Evolutionary conservation across 2,888 invertebrate species (phyloP), one percentile per base, ranked within the genome.

Genomic region (Drosophila algonquin): DNA sequence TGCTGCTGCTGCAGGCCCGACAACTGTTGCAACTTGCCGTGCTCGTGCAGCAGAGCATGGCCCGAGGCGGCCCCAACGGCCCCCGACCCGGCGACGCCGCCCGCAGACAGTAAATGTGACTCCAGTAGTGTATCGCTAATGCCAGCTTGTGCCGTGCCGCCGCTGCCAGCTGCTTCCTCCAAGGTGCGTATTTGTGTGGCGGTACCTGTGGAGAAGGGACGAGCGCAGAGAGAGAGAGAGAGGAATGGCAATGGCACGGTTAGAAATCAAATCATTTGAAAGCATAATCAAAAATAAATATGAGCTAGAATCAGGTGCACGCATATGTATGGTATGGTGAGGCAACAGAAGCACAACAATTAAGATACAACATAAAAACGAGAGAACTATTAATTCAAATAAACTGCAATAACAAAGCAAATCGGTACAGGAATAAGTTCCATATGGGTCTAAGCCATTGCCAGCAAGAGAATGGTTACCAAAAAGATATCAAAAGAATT

Each of bases 131-230:
- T 70, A 5, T 89, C 83, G 24, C 63, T 21, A 48, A 72, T 64
- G 54, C 63, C 47, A 16, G 63, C 27, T 16, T 64, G 90, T 59
- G 77, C 68, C 61, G 69, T 52, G 56, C 70, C 78, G 54, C 40
- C 40, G 40, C 40, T 14, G 14, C 40, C 40, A 40, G 40, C 54
- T 56, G 77, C 81, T 70, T 91, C 90, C 78, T 92, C 92, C 60
- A 90, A 76, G 73, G 90, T 79, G 24, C 91, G 90, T 68, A 89
- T 80, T 82, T 90, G 91, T 65, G 90, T 89, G 64, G 93, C 89
- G 73, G 91, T 90, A 85, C 91, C 93, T 93, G 78, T 59, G 69
- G 65, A 73, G 46, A 60, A 35, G 61, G 69, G 51, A 69, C 59
- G 63, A 70, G 50, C 48, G 57, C 68, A 63, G 70, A 75, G 48